Base-by-base conservation (phyloP, 2,797 vertebrate species). In the Selene dorsalis region DNA sequence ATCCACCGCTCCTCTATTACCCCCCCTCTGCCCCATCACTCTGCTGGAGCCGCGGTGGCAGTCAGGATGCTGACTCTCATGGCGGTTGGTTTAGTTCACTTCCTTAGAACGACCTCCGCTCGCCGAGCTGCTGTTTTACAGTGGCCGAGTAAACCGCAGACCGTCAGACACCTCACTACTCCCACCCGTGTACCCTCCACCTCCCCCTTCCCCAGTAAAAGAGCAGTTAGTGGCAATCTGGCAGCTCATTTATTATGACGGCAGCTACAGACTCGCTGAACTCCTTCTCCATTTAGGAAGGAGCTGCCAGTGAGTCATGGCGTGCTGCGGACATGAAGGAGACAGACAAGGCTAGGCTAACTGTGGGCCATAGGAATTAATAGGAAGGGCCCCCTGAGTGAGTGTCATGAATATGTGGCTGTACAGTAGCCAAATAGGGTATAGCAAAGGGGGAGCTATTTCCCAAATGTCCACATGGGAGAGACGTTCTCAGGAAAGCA, bases 181-280 rank as follows among this genome's bases (percentile, higher is more conserved):
- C 84, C 87, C 83, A 74, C 84, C 85, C 75, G 6, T 26, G 13
- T 57, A 83, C 65, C 65, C 82, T 26, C 18, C 22, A 1, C 59
- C 68, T 8, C 62, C 80, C 69, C 66, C 30, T 58, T 22, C 63
- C 58, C 69, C 73, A 28, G 65, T 88, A 89, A 93, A 93, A 89
- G 75, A 83, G 72, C 77, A 80, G 88, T 90, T 89, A 89, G 84
- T 82, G 84, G 83, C 86, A 80, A 69, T 79, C 82, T 91, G 88
- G 87, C 89, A 92, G 89, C 84, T 88, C 87, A 87, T 92, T 93
- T 92, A 93, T 92, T 93, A 91, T 84, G 88, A 92, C 90, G 79
- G 90, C 90, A 83, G 84, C 85, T 87, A 77, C 88, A 89, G 87
- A 88, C 88, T 81, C 72, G 16, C 79, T 92, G 88, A 90, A 90